Percentiles rank a stretch among this genome's conserved stretches.
Evolutionary conservation across 2,888 invertebrate genomes (phyloP).

Genomic region (Lasioglossum morio): DNA sequence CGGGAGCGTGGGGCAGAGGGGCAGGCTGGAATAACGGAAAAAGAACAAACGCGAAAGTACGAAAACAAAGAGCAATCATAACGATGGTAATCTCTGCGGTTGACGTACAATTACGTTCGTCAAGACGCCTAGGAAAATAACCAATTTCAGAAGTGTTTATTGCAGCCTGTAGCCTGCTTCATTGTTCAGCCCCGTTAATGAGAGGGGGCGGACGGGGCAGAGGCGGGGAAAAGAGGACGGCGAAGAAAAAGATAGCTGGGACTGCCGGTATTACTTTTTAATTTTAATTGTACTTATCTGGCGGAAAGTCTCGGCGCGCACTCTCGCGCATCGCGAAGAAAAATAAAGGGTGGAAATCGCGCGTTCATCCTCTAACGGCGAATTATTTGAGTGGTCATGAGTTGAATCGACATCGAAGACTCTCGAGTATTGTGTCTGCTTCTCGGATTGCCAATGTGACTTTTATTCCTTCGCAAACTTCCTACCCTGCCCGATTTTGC

Average conservation of each 20-base stretch:
- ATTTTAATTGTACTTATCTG: conserved; percentile 70
- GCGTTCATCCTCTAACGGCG: conserved; percentile 18
- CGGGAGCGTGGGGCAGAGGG: not conserved
- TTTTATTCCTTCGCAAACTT: not conserved
- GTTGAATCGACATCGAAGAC: conserved; percentile 1
- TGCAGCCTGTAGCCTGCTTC: conserved; percentile 72
- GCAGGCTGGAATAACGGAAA: conserved; percentile 27
- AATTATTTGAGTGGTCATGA: conserved; percentile 44
- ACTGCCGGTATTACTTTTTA: conserved; percentile 66
- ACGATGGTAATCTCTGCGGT: conserved; percentile 81
- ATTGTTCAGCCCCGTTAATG: conserved; percentile 76
- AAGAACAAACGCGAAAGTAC: conserved; percentile 56
- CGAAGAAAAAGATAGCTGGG: conserved; percentile 22
- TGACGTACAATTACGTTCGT: conserved; percentile 80
- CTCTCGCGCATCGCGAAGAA: conserved; percentile 6
- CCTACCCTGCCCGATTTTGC: not conserved
- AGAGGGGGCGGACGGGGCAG: conserved; percentile 53
- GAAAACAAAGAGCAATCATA: conserved; percentile 81
- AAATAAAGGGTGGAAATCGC: conserved; percentile 47
- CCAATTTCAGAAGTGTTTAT: conserved; percentile 81
- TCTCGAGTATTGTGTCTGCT: conserved; percentile 18
- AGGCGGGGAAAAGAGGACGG: conserved; percentile 26
- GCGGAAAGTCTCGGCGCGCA: conserved; percentile 15
- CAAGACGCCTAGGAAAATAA: conserved; percentile 79
- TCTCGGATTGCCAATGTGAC: not conserved